Evolutionary conservation across 2,888 invertebrate genomes (phyloP), one percentile per base, ranked within the genome.

Genomic region (Cantharis rufa): DNA sequence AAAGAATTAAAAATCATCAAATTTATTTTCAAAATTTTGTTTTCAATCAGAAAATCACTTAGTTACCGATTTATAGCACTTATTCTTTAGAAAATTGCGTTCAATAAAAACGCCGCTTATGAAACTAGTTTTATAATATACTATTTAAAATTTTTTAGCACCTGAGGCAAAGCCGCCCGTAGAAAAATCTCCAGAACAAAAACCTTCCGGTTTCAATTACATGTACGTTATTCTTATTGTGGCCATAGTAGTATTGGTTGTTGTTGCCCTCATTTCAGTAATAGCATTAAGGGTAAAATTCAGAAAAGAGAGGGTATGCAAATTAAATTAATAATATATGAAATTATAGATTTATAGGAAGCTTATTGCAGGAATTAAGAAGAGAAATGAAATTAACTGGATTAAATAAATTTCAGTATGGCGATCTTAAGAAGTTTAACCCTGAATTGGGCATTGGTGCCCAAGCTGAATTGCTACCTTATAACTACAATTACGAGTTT

Each of bases 401-500:
- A 71, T 87, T 96, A 69, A 90, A 92, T 69, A 91, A 93, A 81
- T 96, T 96, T 85, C 94, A 94, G 82, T 92, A 95, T 83, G 96
- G 96, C 2, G 93, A 93, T 7, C 88, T 94, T 0, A 94, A 94
- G 78, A 93, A 93, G 74, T 89, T 98, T 16, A 97, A 98, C 88
- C 97, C 97, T 0, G 96, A 96, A 2, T 87, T 97, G 68, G 95
- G 95, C 0, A 91, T 98, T 1, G 95, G 96, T 79, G 97, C 98
- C 84, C 98, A 98, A 89, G 97, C 97, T 0, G 96, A 97, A 83
- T 89, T 97, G n/a, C 88, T 98, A 77, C 97, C 98, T 0, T 98
- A 98, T 82, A 94, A 98, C 86, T 92, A 92, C 81, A 92, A 92
- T 80, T 98, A 95, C 91, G 98, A 98, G 88, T 97, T 98, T 87